Evolutionary conservation across 2,888 invertebrate species (phyloP).

Genomic region (Heteromyza rotundicornis): DNA sequence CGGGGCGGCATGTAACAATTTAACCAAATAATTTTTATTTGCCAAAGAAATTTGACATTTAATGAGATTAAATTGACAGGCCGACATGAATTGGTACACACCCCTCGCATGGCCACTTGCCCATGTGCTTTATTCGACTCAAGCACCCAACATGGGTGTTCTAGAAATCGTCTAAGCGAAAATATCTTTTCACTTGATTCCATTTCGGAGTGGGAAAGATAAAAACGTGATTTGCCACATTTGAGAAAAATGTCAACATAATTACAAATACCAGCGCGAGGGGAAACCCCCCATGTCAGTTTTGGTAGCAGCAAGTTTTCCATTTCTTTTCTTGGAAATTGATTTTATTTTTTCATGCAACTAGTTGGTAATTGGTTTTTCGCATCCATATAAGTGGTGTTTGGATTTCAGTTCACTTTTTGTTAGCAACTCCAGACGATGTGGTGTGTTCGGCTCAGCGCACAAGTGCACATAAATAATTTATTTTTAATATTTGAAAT

Average conservation of each 20-base stretch:
- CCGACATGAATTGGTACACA: neutral
- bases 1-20: neutral
- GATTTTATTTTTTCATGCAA: too few relatives aligned
- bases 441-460: too few relatives aligned
- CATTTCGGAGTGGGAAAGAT: too few relatives aligned
- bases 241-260: neutral
- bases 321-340: neutral
- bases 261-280: neutral
- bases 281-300: neutral
- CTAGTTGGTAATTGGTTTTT: too few relatives aligned
- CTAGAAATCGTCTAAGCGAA: too few relatives aligned
- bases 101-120: neutral
- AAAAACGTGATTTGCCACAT: neutral
- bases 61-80: neutral
- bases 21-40: conserved; percentile 1
- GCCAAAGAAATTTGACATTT: neutral
- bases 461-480: too few relatives aligned
- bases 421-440: too few relatives aligned
- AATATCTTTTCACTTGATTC: too few relatives aligned
- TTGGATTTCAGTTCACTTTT: too few relatives aligned
- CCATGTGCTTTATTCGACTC: neutral
- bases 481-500: too few relatives aligned
- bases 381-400: too few relatives aligned
- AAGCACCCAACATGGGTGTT: neutral
- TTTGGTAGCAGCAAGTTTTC: neutral